Evolutionary conservation across 2,113 vertebrate species (phyloP).

Genomic region (Elephantulus edwardii): DNA sequence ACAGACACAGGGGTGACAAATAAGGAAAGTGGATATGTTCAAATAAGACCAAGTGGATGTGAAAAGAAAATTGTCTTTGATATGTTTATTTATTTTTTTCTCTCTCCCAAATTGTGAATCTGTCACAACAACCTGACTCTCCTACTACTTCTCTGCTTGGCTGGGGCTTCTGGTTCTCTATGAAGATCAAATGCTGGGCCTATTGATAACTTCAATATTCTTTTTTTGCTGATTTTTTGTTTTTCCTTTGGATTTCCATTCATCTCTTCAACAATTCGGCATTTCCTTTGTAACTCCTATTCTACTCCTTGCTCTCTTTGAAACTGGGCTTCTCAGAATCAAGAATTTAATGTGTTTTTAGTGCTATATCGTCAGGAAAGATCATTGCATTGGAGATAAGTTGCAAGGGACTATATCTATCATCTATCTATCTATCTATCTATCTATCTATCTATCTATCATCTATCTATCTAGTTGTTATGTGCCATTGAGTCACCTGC

Average conservation of each 20-base stretch:
- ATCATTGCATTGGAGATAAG: neutral
- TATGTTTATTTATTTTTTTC: no score
- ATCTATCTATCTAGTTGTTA: no score
- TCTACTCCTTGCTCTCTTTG: neutral
- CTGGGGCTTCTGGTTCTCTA: accelerated
- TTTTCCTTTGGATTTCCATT: neutral
- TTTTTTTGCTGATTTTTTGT: neutral
- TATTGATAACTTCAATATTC: neutral
- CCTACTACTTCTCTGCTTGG: neutral
- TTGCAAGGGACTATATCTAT: no score
- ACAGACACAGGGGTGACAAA: neutral
- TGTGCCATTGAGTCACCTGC: no score
- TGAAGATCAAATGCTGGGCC: no score
- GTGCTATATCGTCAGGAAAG: neutral
- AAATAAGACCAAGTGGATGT: neutral
- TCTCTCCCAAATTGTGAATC: neutral
- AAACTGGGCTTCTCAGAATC: neutral
- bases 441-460: no score
- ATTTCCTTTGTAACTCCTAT: neutral
- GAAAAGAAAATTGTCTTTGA: neutral
- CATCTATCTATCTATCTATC: no score
- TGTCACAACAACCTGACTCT: neutral
- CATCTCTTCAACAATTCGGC: accelerated
- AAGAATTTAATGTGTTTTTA: slow-evolving; percentile 7
- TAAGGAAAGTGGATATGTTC: accelerated